Evolutionary conservation across 2,113 vertebrate genomes (phyloP).

Genomic region (Chamaea fasciata): DNA sequence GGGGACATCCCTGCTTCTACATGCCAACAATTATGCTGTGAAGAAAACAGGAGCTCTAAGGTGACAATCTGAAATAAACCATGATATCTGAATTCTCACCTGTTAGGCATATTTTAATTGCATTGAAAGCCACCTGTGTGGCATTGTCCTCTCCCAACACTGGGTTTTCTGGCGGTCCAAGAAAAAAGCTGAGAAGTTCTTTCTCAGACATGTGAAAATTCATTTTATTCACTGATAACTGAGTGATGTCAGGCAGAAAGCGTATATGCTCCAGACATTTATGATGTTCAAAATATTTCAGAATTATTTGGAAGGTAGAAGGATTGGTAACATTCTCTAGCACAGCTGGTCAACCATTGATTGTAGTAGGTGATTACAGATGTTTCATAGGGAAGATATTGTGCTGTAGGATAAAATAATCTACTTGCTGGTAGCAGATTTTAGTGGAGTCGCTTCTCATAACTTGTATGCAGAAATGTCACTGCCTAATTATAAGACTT

Average conservation of each 20-base stretch:
- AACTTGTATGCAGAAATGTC: not conserved
- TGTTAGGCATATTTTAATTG: not conserved
- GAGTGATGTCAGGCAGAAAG: not conserved
- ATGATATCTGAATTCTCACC: not conserved
- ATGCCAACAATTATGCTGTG: not conserved
- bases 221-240: not conserved
- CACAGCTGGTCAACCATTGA: not conserved
- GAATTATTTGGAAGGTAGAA: not conserved
- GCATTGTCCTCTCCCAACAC: not conserved
- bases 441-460: not conserved
- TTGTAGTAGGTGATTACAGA: not conserved
- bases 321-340: not conserved
- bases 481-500: not conserved
- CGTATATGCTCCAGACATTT: rapidly evolving
- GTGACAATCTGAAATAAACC: not conserved
- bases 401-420: not conserved
- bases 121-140: not conserved
- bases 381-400: not conserved
- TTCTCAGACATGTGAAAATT: not conserved
- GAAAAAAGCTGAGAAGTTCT: not conserved
- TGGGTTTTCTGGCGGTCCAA: not conserved
- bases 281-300: not conserved
- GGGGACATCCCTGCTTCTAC: not conserved
- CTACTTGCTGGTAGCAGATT: not conserved
- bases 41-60: not conserved